Base-by-base conservation (phyloP, 2,113 vertebrate genomes). In the Canis aureus region DNA sequence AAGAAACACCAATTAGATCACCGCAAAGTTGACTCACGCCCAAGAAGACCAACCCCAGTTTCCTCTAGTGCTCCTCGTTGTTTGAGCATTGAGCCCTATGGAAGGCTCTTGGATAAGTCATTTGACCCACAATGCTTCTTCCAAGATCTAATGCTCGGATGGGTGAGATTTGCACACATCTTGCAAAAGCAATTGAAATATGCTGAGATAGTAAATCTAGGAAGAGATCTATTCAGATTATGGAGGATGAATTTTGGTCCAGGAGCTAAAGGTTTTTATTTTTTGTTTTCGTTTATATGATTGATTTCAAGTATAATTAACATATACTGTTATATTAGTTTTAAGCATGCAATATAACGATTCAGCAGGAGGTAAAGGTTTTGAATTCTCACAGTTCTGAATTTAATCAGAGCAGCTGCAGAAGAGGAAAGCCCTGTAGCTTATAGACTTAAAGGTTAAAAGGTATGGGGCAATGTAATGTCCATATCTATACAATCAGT, bases 1-100 rank as follows among this genome's bases (percentile, higher is more conserved):
- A 15, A 97, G 97, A 97, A 98, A 85, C 32, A 97, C 86, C 91
- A 97, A 73, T 97, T 98, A 97, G 78, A 93, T 96, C 64, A 90
- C 59, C 57, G 51, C 95, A 97, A 95, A 91, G 84, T 95, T 90
- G 96, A 64, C 84, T 88, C 51, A 92, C 59, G 32, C 71, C 98
- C 95, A 85, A 85, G 97, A 96, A 98, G 94, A 98, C 96, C 86
- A 98, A 96, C 51, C 66, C 86, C 86, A 51, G 84, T 98, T 98
- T 98, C 62, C 95, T 98, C 76, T 93, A n/a, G 76, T 49, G n/a
- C 79, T 95, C n/a, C 23, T 97, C 85, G 62, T 87, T 98, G 94
- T 81, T 97, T 91, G 98, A 98, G 95, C 96, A 76, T 60, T 94
- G 84, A 74, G 60, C 80, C 79, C 97, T 97, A 92, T 35, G 51